Evolutionary conservation across 2,888 invertebrate species (phyloP).

Genomic region (Chirona hameri): DNA sequence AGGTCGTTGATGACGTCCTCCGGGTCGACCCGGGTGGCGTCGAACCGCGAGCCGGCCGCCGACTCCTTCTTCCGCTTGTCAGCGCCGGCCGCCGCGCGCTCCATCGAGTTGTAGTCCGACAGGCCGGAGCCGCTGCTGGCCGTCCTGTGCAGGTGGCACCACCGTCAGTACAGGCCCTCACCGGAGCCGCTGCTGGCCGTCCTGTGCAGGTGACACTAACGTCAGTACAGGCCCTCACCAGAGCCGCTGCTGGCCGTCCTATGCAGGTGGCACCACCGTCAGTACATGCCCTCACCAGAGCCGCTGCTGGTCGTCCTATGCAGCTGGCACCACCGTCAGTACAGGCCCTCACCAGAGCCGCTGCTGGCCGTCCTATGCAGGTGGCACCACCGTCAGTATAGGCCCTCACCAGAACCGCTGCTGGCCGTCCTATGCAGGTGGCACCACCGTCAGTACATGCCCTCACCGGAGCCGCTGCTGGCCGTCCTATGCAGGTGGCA

Average conservation of each 20-base stretch:
- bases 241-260: constrained; percentile 80
- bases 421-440: constrained; percentile 66
- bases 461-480: constrained; percentile 71
- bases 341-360: too few relatives aligned
- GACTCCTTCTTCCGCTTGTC: constrained; percentile 49
- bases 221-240: too few relatives aligned
- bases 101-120: constrained; percentile 73
- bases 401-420: constrained; percentile 59
- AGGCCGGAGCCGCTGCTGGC: constrained; percentile 72
- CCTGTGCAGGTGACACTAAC: constrained; percentile 50
- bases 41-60: constrained; percentile 59
- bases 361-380: constrained; percentile 71
- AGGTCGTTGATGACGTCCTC: constrained; percentile 89
- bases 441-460: too few relatives aligned
- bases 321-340: too few relatives aligned
- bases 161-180: background rate
- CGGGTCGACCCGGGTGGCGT: constrained; percentile 89
- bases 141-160: constrained; percentile 58
- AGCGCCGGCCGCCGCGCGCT: constrained; percentile 61
- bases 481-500: constrained; percentile 62
- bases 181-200: constrained; percentile 76
- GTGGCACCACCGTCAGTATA: background rate
- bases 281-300: constrained; percentile 49
- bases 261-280: constrained; percentile 34
- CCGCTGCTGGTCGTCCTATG: constrained; percentile 77